Evolutionary conservation across 2,113 vertebrate species (phyloP), one percentile per base, ranked within the genome.

Genomic region (Sardina pilchardus): DNA sequence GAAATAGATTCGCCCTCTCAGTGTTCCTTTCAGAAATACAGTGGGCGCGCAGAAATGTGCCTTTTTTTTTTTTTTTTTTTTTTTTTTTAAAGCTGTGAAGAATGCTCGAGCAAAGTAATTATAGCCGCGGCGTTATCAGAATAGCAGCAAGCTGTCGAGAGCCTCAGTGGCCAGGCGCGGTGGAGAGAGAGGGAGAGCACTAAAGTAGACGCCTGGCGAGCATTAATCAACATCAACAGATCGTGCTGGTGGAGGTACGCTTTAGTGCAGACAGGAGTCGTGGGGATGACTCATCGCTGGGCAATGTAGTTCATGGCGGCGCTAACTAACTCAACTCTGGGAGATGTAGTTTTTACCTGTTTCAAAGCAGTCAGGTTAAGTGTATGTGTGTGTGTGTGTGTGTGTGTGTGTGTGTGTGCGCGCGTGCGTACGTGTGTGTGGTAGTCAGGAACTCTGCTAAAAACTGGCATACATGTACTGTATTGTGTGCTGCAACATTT

Each of bases 51-150:
- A 83, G 85, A 85, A 39, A 44, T 43, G 53, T n/a, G 44, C 88
- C 43, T 82, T 87, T 85, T n/a, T n/a, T n/a, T n/a, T n/a, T n/a
- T n/a, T n/a, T n/a, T n/a, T n/a, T n/a, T n/a, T n/a, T n/a, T n/a
- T 85, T 86, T 83, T 81, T 85, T 86, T 83, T 81, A 44, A 59
- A 82, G 71, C 86, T 26, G 44, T 86, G 75, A 88, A 50, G 78
- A 88, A 88, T 44, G 6, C 30, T 82, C 81, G 47, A 71, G 80
- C 43, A 34, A 50, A 59, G 63, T 86, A 85, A 87, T 87, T 90
- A 80, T 84, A 90, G 84, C 83, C 63, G 24, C 34, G 42, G 36
- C 7, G n/a, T n/a, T n/a, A n/a, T 83, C 19, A 80, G 30, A 84
- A 81, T 4, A 88, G 53, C 84, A 50, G 14, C 83, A 83, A 63